A percentile compares a stretch with the other conserved stretches of the same genome.
These are phyloP conservation scores for Neoaliturus tenellus DNA, from an alignment of 2,888 invertebrate genomes.

Conservation along the genomic window DNA sequence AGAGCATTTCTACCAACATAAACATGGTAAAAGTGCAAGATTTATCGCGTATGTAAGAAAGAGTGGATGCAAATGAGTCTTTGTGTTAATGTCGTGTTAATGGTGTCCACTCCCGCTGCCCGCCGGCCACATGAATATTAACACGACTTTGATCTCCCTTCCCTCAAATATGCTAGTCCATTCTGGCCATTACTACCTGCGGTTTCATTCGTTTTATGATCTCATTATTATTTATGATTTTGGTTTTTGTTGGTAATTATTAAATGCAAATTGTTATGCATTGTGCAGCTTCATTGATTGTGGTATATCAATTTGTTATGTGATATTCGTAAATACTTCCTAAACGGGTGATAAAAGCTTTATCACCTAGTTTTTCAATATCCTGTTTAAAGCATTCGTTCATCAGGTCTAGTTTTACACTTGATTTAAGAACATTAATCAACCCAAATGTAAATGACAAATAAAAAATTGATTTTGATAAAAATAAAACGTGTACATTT, in stretches of 20 bases:
- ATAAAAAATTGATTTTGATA: too few relatives aligned
- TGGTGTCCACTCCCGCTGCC: constrained; percentile 27
- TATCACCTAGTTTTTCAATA: too few relatives aligned
- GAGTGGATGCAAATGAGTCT: constrained; percentile 8
- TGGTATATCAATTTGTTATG: not conserved
- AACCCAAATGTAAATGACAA: too few relatives aligned
- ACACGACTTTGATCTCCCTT: constrained; percentile 27
- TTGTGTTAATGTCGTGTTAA: constrained; percentile 22
- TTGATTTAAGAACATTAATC: too few relatives aligned
- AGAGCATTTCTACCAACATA: constrained; percentile 32
- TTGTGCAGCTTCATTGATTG: not conserved
- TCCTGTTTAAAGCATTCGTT: too few relatives aligned
- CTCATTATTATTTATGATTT: not conserved
- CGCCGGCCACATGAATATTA: not conserved
- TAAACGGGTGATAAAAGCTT: too few relatives aligned
- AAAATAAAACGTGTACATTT: too few relatives aligned
- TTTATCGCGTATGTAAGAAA: constrained; percentile 42
- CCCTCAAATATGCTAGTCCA: constrained; percentile 17
- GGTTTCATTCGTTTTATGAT: constrained; percentile 1
- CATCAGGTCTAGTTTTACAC: too few relatives aligned
- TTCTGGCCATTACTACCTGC: not conserved
- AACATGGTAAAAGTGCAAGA: constrained; percentile 42
- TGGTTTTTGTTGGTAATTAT: not conserved
- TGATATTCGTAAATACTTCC: not conserved
- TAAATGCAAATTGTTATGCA: not conserved